phyloP scores from a whole-genome alignment of 2,797 vertebrate species.

The Erethizon dorsatum region DNA sequence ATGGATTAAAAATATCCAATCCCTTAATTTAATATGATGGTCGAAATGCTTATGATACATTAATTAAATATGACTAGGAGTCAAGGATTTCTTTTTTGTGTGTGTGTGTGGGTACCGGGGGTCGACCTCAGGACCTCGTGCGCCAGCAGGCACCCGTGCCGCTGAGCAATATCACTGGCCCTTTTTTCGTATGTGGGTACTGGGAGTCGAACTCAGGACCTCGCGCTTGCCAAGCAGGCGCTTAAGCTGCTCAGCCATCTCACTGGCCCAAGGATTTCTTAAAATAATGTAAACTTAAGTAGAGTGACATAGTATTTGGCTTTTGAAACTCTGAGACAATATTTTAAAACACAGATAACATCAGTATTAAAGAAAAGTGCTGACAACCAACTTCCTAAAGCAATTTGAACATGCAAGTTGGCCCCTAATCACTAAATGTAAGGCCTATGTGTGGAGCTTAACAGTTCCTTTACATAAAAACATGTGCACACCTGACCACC shows the following conservation, averaged over 20 bases:
- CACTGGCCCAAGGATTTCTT: constrained; percentile 10
- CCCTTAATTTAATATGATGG: background rate
- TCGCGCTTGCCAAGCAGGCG: too few relatives aligned
- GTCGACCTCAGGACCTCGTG: too few relatives aligned
- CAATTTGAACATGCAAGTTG: background rate
- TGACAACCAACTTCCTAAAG: background rate
- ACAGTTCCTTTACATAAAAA: background rate
- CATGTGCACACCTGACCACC: background rate
- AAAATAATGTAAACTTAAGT: background rate
- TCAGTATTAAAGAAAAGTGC: background rate
- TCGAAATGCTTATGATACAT: background rate
- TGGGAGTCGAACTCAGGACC: too few relatives aligned
- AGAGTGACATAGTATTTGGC: background rate
- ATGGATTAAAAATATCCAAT: background rate
- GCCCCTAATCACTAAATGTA: background rate
- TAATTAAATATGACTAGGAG: background rate
- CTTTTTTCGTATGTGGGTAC: too few relatives aligned
- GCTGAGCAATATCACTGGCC: too few relatives aligned
- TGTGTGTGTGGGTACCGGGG: too few relatives aligned
- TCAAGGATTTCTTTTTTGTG: constrained; percentile 24
- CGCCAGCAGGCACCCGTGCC: too few relatives aligned
- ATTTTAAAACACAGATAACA: background rate
- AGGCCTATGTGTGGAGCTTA: background rate
- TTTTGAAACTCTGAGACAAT: constrained; percentile 14
- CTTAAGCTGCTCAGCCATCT: too few relatives aligned